These are phyloP conservation scores for Pampus argenteus DNA, from an alignment of 2,797 vertebrate species.

Conservation along the genomic window DNA sequence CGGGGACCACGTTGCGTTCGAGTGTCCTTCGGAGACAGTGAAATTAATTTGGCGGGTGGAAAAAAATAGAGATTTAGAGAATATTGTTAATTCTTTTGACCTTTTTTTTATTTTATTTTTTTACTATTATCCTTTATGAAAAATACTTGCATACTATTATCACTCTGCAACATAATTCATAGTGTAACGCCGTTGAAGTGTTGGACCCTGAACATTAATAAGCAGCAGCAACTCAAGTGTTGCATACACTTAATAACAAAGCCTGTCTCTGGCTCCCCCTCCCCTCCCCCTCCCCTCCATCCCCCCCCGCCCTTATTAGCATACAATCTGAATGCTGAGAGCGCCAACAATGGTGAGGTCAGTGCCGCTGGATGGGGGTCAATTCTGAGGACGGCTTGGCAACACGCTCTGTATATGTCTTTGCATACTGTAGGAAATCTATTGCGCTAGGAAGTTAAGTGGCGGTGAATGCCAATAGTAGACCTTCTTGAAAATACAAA, in stretches of 20 bases:
- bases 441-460: slow-evolving; percentile 79
- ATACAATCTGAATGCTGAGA: slow-evolving; percentile 87
- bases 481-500: slow-evolving; percentile 83
- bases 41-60: slow-evolving; percentile 10
- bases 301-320: slow-evolving; percentile 79
- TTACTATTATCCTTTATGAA: slow-evolving; percentile 35
- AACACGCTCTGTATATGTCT: slow-evolving; percentile 80
- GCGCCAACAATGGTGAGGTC: slow-evolving; percentile 82
- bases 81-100: slow-evolving; percentile 28
- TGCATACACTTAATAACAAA: slow-evolving; percentile 76
- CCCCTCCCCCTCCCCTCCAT: slow-evolving; percentile 64
- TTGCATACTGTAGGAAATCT: slow-evolving; percentile 81
- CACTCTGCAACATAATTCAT: slow-evolving; percentile 53
- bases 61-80: slow-evolving; percentile 27
- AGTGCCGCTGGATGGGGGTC: slow-evolving; percentile 80
- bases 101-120: slow-evolving; percentile 24
- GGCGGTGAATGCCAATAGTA: slow-evolving; percentile 80
- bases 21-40: slow-evolving; percentile 39
- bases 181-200: slow-evolving; percentile 30
- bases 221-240: slow-evolving; percentile 72
- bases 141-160: slow-evolving; percentile 25
- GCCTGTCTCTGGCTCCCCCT: slow-evolving; percentile 54
- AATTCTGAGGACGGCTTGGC: slow-evolving; percentile 75
- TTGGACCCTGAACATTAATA: slow-evolving; percentile 75
- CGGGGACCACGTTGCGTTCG: background rate